Evolutionary conservation across 2,888 invertebrate species (phyloP), one percentile per base, ranked within the genome.

Genomic region (Myopa testacea): DNA sequence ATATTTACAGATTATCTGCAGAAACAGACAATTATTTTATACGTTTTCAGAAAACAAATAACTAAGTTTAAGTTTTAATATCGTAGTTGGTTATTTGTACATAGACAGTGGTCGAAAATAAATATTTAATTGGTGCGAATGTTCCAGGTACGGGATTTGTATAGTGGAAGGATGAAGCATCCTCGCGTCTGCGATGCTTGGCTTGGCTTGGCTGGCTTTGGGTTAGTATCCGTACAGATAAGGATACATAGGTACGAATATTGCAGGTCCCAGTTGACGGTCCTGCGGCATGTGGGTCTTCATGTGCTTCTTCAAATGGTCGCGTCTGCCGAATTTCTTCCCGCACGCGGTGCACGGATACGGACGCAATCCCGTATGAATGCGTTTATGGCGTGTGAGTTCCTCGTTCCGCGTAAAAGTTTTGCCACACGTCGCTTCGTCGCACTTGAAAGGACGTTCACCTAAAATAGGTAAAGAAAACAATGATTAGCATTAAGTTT

Each of bases 291-390:
- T 91, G 85, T 98, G 98, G 0, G 97, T 98, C 85, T 95, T 93
- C 78, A 94, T 94, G 87, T 98, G 98, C 85, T 98, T 98, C 90
- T 97, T 97, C 78, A 98, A 91, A 87, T 98, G 98, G 87, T 98
- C 98, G 83, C 97, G 94, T 65, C 98, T 92, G 0, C 98, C 98
- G 87, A 98, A 98, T 80, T 95, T 93, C 90, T 98, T 98, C 4
- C 96, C 95, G 85, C 98, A 98, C 26, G 94, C 93, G 0, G 92
- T 90, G 86, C 98, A 98, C 0, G 95, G 93, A 87, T 94, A 98
- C 0, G 98, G 96, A 69, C 96, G 91, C 0, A 96, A 90, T 0
- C 96, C 96, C 0, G 96, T 95, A 88, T 97, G 97, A 69, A 97
- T 97, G 81, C 96, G 91, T 86, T 95, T 95, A 88, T 97, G 97